Evolutionary conservation across 2,113 vertebrate genomes (phyloP).

Genomic region (Lontra canadensis): DNA sequence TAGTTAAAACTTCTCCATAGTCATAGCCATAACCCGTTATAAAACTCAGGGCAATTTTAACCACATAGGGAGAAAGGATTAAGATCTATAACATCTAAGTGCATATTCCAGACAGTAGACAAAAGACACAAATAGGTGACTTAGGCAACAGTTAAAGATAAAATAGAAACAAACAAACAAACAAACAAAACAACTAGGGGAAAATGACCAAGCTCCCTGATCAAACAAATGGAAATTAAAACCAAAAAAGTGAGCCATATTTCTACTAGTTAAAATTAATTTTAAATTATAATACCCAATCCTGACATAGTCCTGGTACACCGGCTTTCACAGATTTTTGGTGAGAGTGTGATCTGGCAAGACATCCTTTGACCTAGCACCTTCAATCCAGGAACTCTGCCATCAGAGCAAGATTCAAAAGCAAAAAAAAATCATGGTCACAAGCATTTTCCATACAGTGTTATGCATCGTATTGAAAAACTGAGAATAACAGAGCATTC

Average conservation of each 20-base stretch:
- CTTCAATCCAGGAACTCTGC: not conserved
- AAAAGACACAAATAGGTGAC: not conserved
- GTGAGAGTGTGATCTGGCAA: not conserved
- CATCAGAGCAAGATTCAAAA: not conserved
- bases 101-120: not conserved
- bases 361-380: not conserved
- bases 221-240: constrained; percentile 26
- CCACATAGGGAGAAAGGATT: not conserved
- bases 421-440: not conserved
- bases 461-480: not conserved
- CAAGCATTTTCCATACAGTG: not conserved
- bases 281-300: not conserved
- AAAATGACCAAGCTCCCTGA: not conserved
- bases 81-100: not conserved
- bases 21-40: not conserved
- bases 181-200: not conserved
- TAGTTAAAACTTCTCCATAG: not conserved
- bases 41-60: not conserved
- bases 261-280: not conserved
- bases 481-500: not conserved
- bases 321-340: not conserved
- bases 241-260: not conserved
- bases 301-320: not conserved
- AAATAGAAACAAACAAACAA: not conserved
- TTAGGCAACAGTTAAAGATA: not conserved